These are phyloP conservation scores for Aspidapion aeneum DNA, from an alignment of 2,888 invertebrate genomes.

Conservation along the genomic window DNA sequence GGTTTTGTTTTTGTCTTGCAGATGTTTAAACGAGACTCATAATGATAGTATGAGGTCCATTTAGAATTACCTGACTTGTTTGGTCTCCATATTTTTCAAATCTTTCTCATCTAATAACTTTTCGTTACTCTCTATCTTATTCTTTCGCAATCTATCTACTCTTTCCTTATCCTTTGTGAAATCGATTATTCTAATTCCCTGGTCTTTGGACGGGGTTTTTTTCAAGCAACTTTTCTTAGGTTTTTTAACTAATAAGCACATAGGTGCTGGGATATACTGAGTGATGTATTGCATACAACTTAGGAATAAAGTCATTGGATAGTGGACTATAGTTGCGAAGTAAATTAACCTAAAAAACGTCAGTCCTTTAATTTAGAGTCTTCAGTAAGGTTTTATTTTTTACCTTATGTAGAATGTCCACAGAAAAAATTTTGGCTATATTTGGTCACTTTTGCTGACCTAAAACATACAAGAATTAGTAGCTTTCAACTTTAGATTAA, in stretches of 20 bases:
- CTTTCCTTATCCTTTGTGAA: background rate
- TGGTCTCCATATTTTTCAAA: too few relatives aligned
- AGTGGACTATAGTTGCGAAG: background rate
- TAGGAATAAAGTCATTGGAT: background rate
- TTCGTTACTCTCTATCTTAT: too few relatives aligned
- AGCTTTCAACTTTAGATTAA: background rate
- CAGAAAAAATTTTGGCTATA: background rate
- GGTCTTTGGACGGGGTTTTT: constrained; percentile 8
- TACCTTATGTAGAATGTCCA: background rate
- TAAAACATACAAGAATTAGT: background rate
- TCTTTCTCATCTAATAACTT: too few relatives aligned
- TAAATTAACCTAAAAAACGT: background rate
- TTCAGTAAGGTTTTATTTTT: background rate
- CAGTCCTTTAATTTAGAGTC: background rate
- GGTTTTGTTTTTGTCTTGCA: too few relatives aligned
- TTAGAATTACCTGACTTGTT: too few relatives aligned
- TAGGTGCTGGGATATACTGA: background rate
- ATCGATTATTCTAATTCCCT: background rate
- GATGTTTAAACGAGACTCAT: too few relatives aligned
- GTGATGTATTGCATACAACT: background rate
- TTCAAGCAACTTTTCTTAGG: constrained; percentile 22
- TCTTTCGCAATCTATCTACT: too few relatives aligned
- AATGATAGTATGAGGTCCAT: too few relatives aligned
- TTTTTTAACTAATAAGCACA: background rate
- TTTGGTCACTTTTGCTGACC: background rate